Conservation (phyloP, 2,113 vertebrate genomes). For the Colaptes auratus region DNA sequence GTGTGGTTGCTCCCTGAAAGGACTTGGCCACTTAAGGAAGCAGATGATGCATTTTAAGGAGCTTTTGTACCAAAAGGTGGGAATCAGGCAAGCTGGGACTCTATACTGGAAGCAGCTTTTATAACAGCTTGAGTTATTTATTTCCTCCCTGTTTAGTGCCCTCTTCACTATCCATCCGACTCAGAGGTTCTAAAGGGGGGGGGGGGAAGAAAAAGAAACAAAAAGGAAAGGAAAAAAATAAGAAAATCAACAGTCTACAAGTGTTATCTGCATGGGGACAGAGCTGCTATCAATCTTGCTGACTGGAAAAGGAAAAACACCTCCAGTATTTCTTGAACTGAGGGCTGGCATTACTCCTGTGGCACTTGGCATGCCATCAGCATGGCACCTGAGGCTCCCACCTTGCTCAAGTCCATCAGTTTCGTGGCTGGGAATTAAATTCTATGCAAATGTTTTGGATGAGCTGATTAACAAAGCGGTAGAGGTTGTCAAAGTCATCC, state of each 20-base stretch:
- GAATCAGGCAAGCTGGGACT: background rate
- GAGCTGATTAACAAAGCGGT: constrained; percentile 87
- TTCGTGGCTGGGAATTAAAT: constrained; percentile 96
- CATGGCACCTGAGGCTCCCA: background rate
- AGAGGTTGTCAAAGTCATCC: constrained; percentile 95
- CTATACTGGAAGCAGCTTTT: background rate
- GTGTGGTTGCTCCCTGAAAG: background rate
- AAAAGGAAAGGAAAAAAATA: background rate
- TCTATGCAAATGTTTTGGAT: constrained; percentile 96
- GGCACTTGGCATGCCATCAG: background rate
- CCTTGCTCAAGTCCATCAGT: constrained; percentile 76
- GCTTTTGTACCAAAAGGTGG: background rate
- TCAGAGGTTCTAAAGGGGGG: constrained; percentile 30
- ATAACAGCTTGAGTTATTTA: background rate
- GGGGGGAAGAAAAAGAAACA: background rate
- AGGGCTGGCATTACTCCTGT: background rate
- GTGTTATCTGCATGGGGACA: background rate
- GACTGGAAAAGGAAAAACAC: constrained; percentile 11
- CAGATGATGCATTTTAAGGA: background rate
- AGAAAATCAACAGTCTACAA: background rate
- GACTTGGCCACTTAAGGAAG: background rate
- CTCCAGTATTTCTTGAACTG: background rate
- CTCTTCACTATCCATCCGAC: background rate
- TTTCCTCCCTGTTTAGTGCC: background rate
- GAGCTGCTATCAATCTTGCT: constrained; percentile 30